Conservation (phyloP, 1,140 invertebrate genomes). For the Hypothenemus hampei region DNA sequence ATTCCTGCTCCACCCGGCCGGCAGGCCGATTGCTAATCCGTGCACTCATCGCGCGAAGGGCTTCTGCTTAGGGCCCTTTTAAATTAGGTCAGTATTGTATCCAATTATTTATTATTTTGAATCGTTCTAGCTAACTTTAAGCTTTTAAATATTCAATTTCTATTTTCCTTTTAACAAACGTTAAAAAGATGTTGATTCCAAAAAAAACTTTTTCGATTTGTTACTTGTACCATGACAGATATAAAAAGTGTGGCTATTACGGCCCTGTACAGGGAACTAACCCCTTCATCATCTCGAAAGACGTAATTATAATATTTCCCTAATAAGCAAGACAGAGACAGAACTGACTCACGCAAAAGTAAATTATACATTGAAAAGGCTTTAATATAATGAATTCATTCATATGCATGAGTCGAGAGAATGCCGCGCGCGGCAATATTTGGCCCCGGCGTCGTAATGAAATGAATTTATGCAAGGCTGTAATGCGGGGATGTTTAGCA, state of each 20-base stretch:
- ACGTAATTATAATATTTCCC: slow-evolving; percentile 44
- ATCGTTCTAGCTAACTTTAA: not conserved
- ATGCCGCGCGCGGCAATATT: slow-evolving; percentile 54
- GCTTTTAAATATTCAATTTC: not conserved
- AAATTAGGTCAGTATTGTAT: slow-evolving; percentile 14
- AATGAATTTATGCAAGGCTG: slow-evolving; percentile 62
- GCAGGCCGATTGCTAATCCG: slow-evolving; percentile 18
- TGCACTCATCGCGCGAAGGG: slow-evolving; percentile 16
- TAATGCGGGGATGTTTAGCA: slow-evolving; percentile 60
- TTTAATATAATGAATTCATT: slow-evolving; percentile 64
- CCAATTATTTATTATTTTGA: not conserved
- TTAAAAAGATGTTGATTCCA: not conserved
- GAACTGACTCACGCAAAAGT: slow-evolving; percentile 63
- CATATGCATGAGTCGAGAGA: slow-evolving; percentile 57
- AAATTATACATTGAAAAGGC: slow-evolving; percentile 64
- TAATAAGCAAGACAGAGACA: slow-evolving; percentile 42
- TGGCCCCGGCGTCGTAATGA: slow-evolving; percentile 53
- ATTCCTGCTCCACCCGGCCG: slow-evolving; percentile 13
- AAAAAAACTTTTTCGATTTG: not conserved
- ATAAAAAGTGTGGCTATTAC: no score
- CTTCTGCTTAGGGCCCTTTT: slow-evolving; percentile 18
- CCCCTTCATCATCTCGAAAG: slow-evolving; percentile 35
- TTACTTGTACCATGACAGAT: not conserved
- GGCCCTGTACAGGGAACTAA: slow-evolving; percentile 13
- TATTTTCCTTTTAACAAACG: no score